A percentile compares a stretch with the other conserved stretches of the same genome.
Evolutionary conservation across 2,888 invertebrate genomes (phyloP).

Genomic region (Frankliniella fusca): DNA sequence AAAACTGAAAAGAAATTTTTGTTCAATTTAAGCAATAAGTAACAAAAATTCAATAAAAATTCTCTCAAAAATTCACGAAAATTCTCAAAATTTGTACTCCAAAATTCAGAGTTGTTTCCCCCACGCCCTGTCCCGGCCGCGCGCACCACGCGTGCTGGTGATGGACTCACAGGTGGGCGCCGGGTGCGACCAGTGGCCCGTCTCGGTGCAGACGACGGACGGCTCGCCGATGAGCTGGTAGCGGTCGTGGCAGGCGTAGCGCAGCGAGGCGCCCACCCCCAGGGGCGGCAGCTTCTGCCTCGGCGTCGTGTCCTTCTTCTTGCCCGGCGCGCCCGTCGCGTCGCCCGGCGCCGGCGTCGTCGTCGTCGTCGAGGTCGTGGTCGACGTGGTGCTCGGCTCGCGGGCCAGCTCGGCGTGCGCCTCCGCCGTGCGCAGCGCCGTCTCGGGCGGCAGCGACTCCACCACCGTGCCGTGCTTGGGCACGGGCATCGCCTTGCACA

Average conservation of each 20-base stretch:
- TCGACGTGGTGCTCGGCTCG: constrained; percentile 15
- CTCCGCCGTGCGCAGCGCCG: constrained; percentile 45
- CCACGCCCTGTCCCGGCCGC: too few species aligned
- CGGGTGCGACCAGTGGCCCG: constrained; percentile 82
- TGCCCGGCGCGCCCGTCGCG: background rate
- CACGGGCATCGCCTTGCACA: constrained; percentile 69
- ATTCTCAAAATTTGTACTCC: too few species aligned
- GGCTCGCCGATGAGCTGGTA: constrained; percentile 70
- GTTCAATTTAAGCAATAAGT: too few species aligned
- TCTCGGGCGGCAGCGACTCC: constrained; percentile 49
- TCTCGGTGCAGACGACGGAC: constrained; percentile 80
- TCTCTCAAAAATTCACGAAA: too few species aligned
- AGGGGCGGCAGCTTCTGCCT: constrained; percentile 8
- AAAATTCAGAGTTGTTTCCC: too few species aligned
- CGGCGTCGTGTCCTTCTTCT: constrained; percentile 46
- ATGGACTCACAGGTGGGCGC: constrained; percentile 69
- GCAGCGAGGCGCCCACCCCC: constrained; percentile 74
- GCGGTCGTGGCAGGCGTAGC: constrained; percentile 67
- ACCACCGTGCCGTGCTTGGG: constrained; percentile 67
- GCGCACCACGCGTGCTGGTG: background rate
- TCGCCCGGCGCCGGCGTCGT: too few species aligned
- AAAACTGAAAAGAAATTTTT: too few species aligned
- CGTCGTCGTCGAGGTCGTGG: background rate
- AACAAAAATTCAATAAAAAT: too few species aligned
- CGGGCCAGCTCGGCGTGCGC: constrained; percentile 67